Evolutionary conservation across 2,113 vertebrate genomes (phyloP).

Genomic region (Triplophysa dalaica): DNA sequence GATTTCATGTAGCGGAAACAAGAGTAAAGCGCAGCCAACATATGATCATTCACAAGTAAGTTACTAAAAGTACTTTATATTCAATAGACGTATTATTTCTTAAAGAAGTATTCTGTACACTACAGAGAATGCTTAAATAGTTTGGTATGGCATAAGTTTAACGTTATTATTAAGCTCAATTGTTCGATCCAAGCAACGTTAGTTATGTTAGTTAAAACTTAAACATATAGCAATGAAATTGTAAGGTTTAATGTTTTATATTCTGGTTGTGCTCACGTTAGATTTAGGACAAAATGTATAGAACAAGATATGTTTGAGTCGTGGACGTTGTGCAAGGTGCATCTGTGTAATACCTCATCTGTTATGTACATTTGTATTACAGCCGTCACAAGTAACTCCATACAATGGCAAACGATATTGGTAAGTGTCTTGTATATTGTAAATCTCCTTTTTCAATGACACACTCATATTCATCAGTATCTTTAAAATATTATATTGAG

Average conservation of each 20-base stretch:
- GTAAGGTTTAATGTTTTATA: no score
- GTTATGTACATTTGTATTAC: background rate
- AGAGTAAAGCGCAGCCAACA: background rate
- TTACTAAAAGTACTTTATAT: background rate
- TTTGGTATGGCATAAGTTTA: background rate
- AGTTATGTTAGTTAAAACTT: background rate
- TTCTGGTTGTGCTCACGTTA: no score
- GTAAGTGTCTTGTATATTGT: background rate
- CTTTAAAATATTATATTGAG: background rate
- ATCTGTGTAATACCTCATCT: no score
- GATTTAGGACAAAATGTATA: no score
- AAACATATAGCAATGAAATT: no score
- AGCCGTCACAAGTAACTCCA: background rate
- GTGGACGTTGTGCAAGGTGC: no score
- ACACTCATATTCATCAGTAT: background rate
- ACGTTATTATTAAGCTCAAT: background rate
- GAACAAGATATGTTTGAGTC: no score
- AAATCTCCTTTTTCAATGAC: background rate
- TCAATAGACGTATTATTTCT: background rate
- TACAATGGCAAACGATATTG: slow-evolving; percentile 14
- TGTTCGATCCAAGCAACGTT: background rate
- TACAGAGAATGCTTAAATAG: background rate
- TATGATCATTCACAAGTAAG: background rate
- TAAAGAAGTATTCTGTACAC: background rate
- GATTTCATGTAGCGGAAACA: slow-evolving; percentile 5